Evolutionary conservation across 2,888 invertebrate genomes (phyloP).

Genomic region (Pocota personata): DNA sequence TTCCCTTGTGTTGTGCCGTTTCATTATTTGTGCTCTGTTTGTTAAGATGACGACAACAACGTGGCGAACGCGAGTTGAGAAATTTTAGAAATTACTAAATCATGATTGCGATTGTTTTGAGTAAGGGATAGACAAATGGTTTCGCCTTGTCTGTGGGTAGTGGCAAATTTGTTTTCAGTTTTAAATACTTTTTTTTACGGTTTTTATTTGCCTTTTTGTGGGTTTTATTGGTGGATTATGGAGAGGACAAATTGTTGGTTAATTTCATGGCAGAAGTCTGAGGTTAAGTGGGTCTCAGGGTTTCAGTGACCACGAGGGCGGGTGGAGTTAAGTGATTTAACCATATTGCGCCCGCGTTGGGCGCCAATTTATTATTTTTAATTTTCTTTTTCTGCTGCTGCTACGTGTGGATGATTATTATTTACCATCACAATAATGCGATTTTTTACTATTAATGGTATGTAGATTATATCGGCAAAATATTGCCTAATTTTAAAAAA

Average conservation of each 20-base stretch:
- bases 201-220: slow-evolving; percentile 19
- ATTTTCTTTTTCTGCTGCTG: background rate
- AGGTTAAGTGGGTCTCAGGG: background rate
- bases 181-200: background rate
- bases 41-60: slow-evolving; percentile 40
- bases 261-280: background rate
- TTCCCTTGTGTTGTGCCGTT: slow-evolving; percentile 13
- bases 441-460: too few species aligned
- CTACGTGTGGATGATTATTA: too few species aligned
- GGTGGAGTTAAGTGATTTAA: background rate
- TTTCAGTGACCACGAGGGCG: background rate
- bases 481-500: too few species aligned
- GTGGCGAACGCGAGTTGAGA: slow-evolving; percentile 32
- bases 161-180: background rate
- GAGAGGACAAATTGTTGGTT: slow-evolving; percentile 23
- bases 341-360: background rate
- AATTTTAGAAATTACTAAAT: slow-evolving; percentile 64
- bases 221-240: slow-evolving; percentile 52
- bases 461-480: too few species aligned
- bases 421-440: too few species aligned
- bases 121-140: slow-evolving; percentile 24
- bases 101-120: slow-evolving; percentile 49
- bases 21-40: slow-evolving; percentile 38
- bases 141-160: slow-evolving; percentile 1
- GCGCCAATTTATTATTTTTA: background rate